Percentiles rank a stretch among this genome's conserved stretches.
These are phyloP conservation scores for Drosophila pruinosa DNA, from an alignment of 1,140 invertebrate species.

Conservation along the genomic window DNA sequence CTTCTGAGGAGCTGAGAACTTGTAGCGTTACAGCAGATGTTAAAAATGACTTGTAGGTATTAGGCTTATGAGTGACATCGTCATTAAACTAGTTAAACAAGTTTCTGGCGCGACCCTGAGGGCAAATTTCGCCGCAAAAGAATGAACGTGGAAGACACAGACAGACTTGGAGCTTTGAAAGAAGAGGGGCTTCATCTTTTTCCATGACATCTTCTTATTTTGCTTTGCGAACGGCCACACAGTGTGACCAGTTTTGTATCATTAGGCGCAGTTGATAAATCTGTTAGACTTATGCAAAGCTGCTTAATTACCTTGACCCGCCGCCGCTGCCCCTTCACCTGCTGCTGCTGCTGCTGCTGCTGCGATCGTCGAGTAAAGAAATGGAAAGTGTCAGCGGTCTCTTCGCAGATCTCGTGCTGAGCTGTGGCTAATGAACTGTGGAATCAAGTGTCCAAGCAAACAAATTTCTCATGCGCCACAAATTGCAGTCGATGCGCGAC, in stretches of 20 bases:
- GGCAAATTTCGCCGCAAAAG: conserved; percentile 32
- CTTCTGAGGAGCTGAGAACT: not conserved
- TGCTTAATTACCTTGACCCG: conserved; percentile 26
- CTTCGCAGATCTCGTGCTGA: conserved; percentile 1
- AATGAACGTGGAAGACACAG: conserved; percentile 9
- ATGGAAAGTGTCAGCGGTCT: conserved; percentile 33
- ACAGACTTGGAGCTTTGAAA: conserved; percentile 21
- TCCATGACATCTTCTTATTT: not conserved
- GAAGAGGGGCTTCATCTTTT: not conserved
- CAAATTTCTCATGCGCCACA: conserved; percentile 18
- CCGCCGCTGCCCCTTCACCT: no score
- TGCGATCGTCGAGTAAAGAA: not conserved
- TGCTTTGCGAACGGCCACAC: not conserved
- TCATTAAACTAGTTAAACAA: conserved; percentile 49
- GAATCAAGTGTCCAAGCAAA: conserved; percentile 21
- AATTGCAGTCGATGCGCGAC: conserved; percentile 30
- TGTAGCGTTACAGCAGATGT: not conserved
- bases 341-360: not conserved
- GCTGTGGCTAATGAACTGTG: conserved; percentile 40
- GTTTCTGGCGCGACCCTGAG: conserved; percentile 38
- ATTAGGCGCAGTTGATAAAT: conserved; percentile 32
- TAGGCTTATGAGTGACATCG: conserved; percentile 34
- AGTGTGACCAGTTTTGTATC: conserved; percentile 14
- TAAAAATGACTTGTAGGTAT: not conserved
- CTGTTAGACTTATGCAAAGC: conserved; percentile 28